These are phyloP conservation scores for Branchinecta lynchi DNA, from an alignment of 1,140 invertebrate genomes.

Conservation along the genomic window DNA sequence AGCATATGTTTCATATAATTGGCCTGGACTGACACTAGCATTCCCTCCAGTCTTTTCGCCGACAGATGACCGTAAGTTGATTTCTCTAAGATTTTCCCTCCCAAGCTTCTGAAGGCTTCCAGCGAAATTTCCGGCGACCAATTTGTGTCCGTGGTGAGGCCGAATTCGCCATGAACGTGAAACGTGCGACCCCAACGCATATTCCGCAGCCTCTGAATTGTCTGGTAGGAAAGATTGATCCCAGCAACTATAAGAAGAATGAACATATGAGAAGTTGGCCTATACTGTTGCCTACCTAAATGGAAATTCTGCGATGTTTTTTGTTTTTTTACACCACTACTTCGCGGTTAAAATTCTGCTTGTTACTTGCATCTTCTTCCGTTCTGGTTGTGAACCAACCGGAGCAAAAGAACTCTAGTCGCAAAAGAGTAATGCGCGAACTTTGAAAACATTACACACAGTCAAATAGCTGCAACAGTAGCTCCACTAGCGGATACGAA, in stretches of 20 bases:
- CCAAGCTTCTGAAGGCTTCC: background rate
- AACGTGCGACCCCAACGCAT: background rate
- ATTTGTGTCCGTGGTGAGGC: background rate
- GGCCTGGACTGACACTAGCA: background rate
- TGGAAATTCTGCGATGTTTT: no score
- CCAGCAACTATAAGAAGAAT: conserved; percentile 3
- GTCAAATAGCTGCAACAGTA: no score
- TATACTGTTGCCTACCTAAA: no score
- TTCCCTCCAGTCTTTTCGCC: background rate
- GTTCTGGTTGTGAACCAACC: no score
- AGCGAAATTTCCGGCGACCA: background rate
- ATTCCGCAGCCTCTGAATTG: background rate
- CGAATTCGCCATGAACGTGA: background rate
- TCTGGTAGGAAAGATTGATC: background rate
- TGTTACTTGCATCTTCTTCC: no score
- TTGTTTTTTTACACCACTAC: no score
- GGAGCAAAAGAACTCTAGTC: no score
- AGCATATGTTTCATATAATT: conserved; percentile 3
- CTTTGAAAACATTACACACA: no score
- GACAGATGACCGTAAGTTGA: conserved; percentile 5
- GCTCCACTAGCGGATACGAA: no score
- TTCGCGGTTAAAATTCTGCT: no score
- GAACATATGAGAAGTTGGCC: no score
- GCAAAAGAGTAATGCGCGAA: no score
- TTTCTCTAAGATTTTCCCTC: background rate